These are phyloP conservation scores for Epinephelus malabaricus DNA, from an alignment of 2,797 vertebrate genomes.

Conservation along the genomic window DNA sequence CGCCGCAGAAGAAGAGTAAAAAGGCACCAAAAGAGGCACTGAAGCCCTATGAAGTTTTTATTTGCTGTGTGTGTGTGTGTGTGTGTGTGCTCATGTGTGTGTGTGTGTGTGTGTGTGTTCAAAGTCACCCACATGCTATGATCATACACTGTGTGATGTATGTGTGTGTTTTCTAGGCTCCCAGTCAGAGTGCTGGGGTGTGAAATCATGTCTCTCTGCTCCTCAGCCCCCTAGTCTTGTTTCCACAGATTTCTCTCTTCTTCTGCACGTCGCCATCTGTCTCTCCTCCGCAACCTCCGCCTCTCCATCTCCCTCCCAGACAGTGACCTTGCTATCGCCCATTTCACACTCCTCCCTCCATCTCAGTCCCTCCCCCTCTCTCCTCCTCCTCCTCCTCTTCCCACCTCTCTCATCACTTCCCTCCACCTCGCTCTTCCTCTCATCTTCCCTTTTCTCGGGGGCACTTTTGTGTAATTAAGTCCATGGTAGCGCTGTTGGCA, in stretches of 20 bases:
- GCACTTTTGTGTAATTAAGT: constrained; percentile 84
- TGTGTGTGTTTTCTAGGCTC: constrained; percentile 49
- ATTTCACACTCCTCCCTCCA: constrained; percentile 65
- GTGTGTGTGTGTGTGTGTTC: constrained; percentile 52
- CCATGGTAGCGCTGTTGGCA: constrained; percentile 64
- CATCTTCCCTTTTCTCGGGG: constrained; percentile 62
- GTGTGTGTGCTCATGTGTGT: background rate
- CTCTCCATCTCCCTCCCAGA: constrained; percentile 52
- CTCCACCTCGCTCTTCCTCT: constrained; percentile 40
- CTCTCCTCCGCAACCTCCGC: constrained; percentile 50
- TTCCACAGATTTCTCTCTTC: constrained; percentile 55
- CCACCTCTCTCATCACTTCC: constrained; percentile 45
- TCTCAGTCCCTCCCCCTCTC: constrained; percentile 25
- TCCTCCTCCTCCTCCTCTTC: constrained; percentile 25
- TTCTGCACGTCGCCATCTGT: constrained; percentile 63
- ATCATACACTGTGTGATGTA: constrained; percentile 59
- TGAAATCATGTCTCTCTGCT: constrained; percentile 65
- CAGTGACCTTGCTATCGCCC: constrained; percentile 78
- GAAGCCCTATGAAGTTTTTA: constrained; percentile 55
- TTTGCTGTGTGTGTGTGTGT: constrained; percentile 43
- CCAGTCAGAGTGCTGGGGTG: constrained; percentile 57
- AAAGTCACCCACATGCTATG: constrained; percentile 69
- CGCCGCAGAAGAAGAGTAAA: constrained; percentile 62
- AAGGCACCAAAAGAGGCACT: constrained; percentile 60
- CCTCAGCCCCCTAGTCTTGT: constrained; percentile 50